A percentile compares a stretch with the other conserved stretches of the same genome.
phyloP scores from a whole-genome alignment of 2,113 vertebrate species.

The Pomatostomus ruficeps region DNA sequence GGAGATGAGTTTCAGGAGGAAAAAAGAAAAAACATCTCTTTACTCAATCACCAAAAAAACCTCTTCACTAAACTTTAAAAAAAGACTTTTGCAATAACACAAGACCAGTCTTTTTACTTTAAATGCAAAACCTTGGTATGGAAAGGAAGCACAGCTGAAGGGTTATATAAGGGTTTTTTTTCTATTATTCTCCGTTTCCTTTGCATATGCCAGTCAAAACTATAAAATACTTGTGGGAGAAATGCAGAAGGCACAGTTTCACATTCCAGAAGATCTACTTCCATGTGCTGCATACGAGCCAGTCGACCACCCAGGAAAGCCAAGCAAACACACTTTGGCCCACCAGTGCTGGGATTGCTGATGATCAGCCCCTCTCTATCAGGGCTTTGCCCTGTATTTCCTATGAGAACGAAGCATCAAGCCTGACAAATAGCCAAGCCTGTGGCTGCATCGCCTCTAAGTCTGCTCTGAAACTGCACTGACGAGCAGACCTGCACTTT shows the following conservation, averaged over 20 bases:
- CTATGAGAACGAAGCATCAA: background rate
- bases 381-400: background rate
- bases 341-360: background rate
- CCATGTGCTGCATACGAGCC: background rate
- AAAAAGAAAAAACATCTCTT: background rate
- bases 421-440: accelerated
- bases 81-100: conserved; percentile 1
- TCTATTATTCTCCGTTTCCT: conserved; percentile 49
- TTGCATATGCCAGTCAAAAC: conserved; percentile 43
- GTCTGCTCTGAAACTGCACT: background rate
- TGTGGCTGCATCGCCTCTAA: background rate
- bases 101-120: conserved; percentile 13
- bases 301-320: conserved; percentile 43
- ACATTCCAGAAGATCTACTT: conserved; percentile 42
- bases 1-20: background rate
- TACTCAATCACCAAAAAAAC: conserved; percentile 31
- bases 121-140: conserved; percentile 38
- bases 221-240: conserved; percentile 56
- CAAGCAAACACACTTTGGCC: background rate
- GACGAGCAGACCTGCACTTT: background rate
- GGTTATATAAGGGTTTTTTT: conserved; percentile 50
- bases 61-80: background rate
- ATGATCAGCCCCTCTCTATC: background rate
- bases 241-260: conserved; percentile 8
- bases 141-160: conserved; percentile 42